Evolutionary conservation across 2,888 invertebrate genomes (phyloP).

Genomic region (Pseudococcus longispinus): DNA sequence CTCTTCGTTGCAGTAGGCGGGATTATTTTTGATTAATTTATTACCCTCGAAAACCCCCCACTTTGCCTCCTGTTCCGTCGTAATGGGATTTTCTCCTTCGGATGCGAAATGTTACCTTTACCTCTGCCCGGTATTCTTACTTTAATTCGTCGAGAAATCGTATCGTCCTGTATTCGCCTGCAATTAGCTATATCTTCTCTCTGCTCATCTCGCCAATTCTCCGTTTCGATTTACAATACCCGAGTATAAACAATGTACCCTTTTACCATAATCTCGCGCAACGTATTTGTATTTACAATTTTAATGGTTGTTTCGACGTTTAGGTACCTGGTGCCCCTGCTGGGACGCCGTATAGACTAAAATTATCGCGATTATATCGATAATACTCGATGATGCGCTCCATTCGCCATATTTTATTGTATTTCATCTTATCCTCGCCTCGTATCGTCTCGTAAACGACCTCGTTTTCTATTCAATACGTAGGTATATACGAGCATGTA

Average conservation of each 20-base stretch:
- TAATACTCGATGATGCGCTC: background rate
- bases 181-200: background rate
- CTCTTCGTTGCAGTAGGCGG: background rate
- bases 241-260: background rate
- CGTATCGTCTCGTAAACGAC: background rate
- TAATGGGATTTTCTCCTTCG: background rate
- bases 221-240: background rate
- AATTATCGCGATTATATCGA: background rate
- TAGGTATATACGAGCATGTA: background rate
- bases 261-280: background rate
- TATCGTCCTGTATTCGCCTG: background rate
- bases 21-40: background rate
- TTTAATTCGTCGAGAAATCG: background rate
- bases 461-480: background rate
- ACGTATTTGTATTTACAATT: background rate
- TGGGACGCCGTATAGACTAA: background rate
- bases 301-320: background rate
- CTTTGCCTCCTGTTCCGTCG: background rate
- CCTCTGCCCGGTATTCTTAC: background rate
- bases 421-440: background rate
- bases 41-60: background rate
- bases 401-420: background rate
- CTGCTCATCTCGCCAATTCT: background rate
- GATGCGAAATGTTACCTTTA: constrained; percentile 10
- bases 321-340: background rate